Base-by-base conservation (phyloP, 1,140 invertebrate genomes). In the Bombyx mori region DNA sequence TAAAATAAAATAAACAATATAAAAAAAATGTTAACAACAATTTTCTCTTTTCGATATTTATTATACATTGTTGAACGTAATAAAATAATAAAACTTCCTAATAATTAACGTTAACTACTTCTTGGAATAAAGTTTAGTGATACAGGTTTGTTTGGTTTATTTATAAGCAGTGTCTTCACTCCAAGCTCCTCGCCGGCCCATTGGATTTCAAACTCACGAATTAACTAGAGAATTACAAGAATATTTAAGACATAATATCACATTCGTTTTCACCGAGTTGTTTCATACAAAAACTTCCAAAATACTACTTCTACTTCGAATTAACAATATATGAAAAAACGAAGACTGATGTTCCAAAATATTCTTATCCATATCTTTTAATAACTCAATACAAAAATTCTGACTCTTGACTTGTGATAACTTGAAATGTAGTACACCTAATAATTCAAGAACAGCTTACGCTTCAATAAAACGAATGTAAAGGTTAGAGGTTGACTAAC, bases 101-200 rank as follows among this genome's bases (percentile, higher is more conserved):
- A 3, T 46, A 46, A 35, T 51, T 51, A 51, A 8, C 43, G 42
- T 69, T 66, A 68, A 8, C 49, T 7, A 26, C 45, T 55, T 68
- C 86, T 82, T 53, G 69, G 46, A 62, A 75, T 77, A 69, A 93
- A 92, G 35, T 67, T 80, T 46, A 96, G 79, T 50, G 88, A 81
- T 10, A 96, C 88, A 8, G 94, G 92, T 63, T 88, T 82, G 83
- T 95, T 91, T 1, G 95, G 95, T 73, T 93, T 92, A 68, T 96
- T 96, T 54, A 97, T 96, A 10, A 95, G 82, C 22, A 91, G 75
- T 0, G 94, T 93, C 59, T 89, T 82, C 8, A 92, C 88, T 59
- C 91, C 93, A 54, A 96, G 73, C 2, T 89, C 68, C 26, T 69
- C 77, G 1, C 92, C 92, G 56, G 84, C 86, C 94, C 95, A 97